A percentile compares a stretch with the other conserved stretches of the same genome.
Evolutionary conservation across 2,888 invertebrate species (phyloP).

Genomic region (Drosophila fulvimacula): DNA sequence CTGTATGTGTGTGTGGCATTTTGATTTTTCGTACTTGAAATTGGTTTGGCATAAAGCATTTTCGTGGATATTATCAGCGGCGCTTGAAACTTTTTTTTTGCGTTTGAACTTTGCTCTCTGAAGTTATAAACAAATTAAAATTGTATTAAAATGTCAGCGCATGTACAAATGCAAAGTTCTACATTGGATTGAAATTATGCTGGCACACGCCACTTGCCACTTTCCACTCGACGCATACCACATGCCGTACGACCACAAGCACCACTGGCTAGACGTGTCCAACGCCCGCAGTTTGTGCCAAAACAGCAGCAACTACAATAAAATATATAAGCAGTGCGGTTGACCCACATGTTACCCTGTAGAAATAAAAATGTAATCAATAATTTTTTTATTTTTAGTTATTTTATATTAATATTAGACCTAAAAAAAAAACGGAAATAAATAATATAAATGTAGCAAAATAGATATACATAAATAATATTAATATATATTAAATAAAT

Average conservation of each 20-base stretch:
- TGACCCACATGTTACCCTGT: conserved; percentile 13
- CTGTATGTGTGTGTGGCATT: conserved; percentile 44
- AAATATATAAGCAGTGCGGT: background rate
- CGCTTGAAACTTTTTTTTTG: conserved; percentile 39
- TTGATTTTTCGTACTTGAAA: conserved; percentile 76
- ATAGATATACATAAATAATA: no score
- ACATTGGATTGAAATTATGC: conserved; percentile 22
- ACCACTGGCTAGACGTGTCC: conserved; percentile 42
- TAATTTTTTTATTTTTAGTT: background rate
- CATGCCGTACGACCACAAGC: conserved; percentile 21
- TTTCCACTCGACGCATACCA: conserved; percentile 18
- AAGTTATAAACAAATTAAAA: conserved; percentile 77
- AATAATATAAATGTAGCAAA: no score
- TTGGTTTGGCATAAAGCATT: conserved; percentile 75
- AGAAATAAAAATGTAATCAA: background rate
- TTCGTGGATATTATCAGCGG: conserved; percentile 50
- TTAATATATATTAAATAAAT: no score
- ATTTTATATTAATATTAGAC: no score
- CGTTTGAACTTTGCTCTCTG: conserved; percentile 58
- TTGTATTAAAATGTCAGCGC: conserved; percentile 66
- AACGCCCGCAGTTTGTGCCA: conserved; percentile 12
- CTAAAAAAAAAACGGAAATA: no score
- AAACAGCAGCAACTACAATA: background rate
- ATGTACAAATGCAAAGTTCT: conserved; percentile 30
- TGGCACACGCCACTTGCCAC: conserved; percentile 27